Evolutionary conservation across 2,888 invertebrate species (phyloP).

Genomic region (Thera britannica): DNA sequence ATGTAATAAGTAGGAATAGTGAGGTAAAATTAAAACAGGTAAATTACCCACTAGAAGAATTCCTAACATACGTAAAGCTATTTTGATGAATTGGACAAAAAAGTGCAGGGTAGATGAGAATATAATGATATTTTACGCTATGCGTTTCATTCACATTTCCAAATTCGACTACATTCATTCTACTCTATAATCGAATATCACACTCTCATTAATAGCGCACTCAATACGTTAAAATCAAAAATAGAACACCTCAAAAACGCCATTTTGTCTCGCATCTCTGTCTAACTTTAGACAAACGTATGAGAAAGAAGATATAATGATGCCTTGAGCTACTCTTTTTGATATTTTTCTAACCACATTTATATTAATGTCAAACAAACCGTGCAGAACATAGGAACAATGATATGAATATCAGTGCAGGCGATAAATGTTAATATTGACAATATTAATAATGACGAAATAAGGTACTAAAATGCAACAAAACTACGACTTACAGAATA

Average conservation of each 20-base stretch:
- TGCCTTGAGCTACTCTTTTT: not conserved
- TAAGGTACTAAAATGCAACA: conserved; percentile 47
- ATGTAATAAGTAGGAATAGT: conserved; percentile 70
- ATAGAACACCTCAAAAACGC: not conserved
- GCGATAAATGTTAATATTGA: conserved; percentile 47
- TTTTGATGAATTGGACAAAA: conserved; percentile 63
- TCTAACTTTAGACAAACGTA: conserved; percentile 5
- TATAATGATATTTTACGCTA: conserved; percentile 61
- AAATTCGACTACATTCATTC: conserved; percentile 66
- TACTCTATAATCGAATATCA: conserved; percentile 71
- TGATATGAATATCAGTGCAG: conserved; percentile 40
- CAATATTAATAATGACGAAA: conserved; percentile 32
- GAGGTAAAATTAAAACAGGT: conserved; percentile 65
- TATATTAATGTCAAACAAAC: conserved; percentile 41
- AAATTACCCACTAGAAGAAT: conserved; percentile 57
- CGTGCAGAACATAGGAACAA: conserved; percentile 64
- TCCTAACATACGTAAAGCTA: conserved; percentile 60
- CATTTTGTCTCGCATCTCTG: conserved; percentile 9
- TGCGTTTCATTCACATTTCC: conserved; percentile 62
- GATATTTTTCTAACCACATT: not conserved
- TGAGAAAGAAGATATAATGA: conserved; percentile 11
- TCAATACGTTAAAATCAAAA: conserved; percentile 33
- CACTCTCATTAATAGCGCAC: conserved; percentile 56
- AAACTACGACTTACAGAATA: conserved; percentile 24
- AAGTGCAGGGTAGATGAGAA: conserved; percentile 63